These are phyloP conservation scores for Nematostella vectensis DNA, from an alignment of 92 coral and sea anemone genomes.

Conservation along the genomic window DNA sequence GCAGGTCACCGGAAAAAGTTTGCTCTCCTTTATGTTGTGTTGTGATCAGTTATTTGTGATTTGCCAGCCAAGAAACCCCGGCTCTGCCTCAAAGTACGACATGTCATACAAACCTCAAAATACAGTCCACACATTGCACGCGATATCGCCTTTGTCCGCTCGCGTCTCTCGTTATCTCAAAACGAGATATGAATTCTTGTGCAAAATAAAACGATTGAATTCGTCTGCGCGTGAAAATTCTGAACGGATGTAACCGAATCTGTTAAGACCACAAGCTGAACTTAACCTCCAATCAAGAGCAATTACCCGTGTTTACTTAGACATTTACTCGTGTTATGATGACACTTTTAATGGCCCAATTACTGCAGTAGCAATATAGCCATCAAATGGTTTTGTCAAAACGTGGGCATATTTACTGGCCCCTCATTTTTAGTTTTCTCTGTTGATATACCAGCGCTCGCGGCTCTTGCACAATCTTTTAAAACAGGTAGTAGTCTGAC, in stretches of 20 bases:
- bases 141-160: too few relatives aligned
- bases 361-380: background rate
- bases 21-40: constrained; percentile 21
- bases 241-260: background rate
- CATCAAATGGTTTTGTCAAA: background rate
- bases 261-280: background rate
- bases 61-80: constrained; percentile 37
- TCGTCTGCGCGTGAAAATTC: background rate
- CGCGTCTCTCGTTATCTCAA: too few relatives aligned
- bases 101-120: background rate
- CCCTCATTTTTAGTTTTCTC: background rate
- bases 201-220: background rate
- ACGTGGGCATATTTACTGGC: background rate
- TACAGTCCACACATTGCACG: too few relatives aligned
- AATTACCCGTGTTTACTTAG: background rate
- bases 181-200: too few relatives aligned
- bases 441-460: background rate
- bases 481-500: too few relatives aligned
- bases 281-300: constrained; percentile 3
- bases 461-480: too few relatives aligned
- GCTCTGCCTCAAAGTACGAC: background rate
- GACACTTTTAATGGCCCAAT: background rate
- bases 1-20: constrained; percentile 57
- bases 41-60: constrained; percentile 56
- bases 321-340: background rate